phyloP scores from a whole-genome alignment of 37 sponge, comb jelly and placozoan species.

The Haliclona indistincta region DNA sequence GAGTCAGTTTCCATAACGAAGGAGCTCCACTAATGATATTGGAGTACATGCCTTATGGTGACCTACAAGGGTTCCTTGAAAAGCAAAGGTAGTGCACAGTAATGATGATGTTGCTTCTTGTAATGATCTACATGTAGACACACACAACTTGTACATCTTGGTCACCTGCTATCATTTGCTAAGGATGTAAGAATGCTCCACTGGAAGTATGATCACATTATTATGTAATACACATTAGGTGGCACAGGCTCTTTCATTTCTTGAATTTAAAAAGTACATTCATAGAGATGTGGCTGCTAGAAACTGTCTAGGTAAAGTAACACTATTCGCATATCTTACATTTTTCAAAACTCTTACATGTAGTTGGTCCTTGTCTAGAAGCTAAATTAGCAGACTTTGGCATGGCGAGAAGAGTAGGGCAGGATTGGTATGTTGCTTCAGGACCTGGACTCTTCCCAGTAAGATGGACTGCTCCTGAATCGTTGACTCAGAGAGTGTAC shows the following conservation, averaged over 20 bases:
- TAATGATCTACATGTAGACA: too few relatives aligned
- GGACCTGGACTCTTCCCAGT: constrained; percentile 46
- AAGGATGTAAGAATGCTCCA: too few relatives aligned
- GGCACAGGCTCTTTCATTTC: constrained; percentile 45
- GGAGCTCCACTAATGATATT: constrained; percentile 79
- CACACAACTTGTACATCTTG: too few relatives aligned
- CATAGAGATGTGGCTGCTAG: constrained; percentile 68
- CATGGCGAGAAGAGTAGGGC: constrained; percentile 33
- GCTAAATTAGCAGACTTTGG: constrained; percentile 74
- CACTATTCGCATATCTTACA: neutral
- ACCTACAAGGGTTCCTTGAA: constrained; percentile 45
- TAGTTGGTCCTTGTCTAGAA: constrained; percentile 50
- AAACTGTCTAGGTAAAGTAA: constrained; percentile 65
- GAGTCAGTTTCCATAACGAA: too few relatives aligned
- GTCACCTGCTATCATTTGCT: too few relatives aligned
- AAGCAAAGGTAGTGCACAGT: constrained; percentile 54
- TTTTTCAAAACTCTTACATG: neutral
- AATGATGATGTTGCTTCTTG: too few relatives aligned
- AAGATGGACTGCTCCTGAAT: constrained; percentile 66
- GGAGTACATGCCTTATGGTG: constrained; percentile 75
- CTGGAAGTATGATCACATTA: neutral
- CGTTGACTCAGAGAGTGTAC: constrained; percentile 33
- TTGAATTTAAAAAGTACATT: constrained; percentile 30
- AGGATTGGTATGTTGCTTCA: constrained; percentile 33
- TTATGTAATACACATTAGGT: constrained; percentile 26